A percentile compares a stretch with the other conserved stretches of the same genome.
These are phyloP conservation scores for Ochropleura leucogaster DNA, from an alignment of 2,888 invertebrate species.

Conservation along the genomic window DNA sequence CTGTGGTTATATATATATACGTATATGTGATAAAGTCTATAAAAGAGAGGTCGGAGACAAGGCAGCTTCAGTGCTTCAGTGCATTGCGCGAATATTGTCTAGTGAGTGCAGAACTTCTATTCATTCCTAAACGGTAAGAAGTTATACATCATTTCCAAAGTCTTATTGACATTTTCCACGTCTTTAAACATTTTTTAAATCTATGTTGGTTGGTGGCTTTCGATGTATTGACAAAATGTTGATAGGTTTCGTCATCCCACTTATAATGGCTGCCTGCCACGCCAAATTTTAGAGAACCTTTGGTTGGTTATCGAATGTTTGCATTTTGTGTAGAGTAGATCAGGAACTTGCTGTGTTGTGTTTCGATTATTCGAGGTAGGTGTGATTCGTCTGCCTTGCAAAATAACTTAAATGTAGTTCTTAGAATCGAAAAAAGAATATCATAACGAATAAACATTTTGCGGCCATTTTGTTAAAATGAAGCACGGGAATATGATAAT, in stretches of 20 bases:
- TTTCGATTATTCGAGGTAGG: no score
- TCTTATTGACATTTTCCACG: background rate
- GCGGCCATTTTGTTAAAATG: background rate
- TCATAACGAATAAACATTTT: no score
- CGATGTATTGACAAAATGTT: background rate
- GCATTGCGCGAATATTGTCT: conserved; percentile 3
- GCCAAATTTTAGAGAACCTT: no score
- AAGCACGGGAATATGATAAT: background rate
- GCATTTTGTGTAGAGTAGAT: no score
- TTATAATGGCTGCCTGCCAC: conserved; percentile 4
- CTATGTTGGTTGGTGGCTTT: background rate
- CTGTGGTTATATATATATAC: background rate
- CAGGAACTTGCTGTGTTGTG: no score
- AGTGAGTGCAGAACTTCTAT: background rate
- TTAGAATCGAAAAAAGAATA: no score
- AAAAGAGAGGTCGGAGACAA: background rate
- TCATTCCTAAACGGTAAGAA: background rate
- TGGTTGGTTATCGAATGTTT: no score
- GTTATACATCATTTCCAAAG: background rate
- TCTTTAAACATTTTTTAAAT: background rate
- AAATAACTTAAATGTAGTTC: no score
- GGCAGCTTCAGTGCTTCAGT: conserved; percentile 46
- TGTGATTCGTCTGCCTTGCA: no score
- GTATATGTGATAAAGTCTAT: conserved; percentile 10
- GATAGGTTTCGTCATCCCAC: background rate